These are phyloP conservation scores for Ataeniobius toweri DNA, from an alignment of 2,797 vertebrate genomes.

Conservation along the genomic window DNA sequence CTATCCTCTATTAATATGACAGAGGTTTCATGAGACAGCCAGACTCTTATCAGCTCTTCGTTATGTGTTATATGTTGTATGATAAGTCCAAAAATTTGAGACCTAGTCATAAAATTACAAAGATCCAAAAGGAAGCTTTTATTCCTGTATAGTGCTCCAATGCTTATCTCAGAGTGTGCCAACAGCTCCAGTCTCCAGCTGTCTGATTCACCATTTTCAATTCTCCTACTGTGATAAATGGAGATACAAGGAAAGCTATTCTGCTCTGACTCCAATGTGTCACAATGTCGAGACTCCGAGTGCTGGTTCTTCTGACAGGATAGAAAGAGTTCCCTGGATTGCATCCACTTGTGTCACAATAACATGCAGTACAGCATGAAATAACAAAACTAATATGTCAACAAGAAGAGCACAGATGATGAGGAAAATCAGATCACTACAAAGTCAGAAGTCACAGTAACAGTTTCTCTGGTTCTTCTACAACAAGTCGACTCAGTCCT, in stretches of 20 bases:
- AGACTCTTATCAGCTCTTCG: constrained; percentile 65
- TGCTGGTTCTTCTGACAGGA: constrained; percentile 17
- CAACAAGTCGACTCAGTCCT: constrained; percentile 11
- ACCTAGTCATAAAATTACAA: constrained; percentile 40
- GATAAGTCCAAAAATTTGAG: constrained; percentile 35
- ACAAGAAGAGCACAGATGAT: constrained; percentile 15
- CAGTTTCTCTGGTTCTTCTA: constrained; percentile 8
- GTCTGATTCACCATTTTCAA: constrained; percentile 54
- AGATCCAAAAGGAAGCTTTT: constrained; percentile 41
- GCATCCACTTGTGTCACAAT: constrained; percentile 21
- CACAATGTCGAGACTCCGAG: constrained; percentile 28
- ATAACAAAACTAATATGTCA: constrained; percentile 13
- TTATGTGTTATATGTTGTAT: constrained; percentile 50
- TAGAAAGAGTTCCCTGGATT: constrained; percentile 25
- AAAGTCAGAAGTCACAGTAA: constrained; percentile 5
- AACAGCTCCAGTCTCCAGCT: constrained; percentile 44
- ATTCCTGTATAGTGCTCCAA: constrained; percentile 35
- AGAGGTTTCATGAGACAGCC: constrained; percentile 33
- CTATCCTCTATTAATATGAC: constrained; percentile 26
- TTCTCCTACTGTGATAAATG: constrained; percentile 48
- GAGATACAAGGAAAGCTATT: constrained; percentile 42
- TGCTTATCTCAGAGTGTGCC: constrained; percentile 54
- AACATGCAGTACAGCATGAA: constrained; percentile 15
- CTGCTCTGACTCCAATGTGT: constrained; percentile 25
- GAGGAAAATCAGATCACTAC: constrained; percentile 7